Evolutionary conservation across 1,140 invertebrate species (phyloP), one percentile per base, ranked within the genome.

Genomic region (Drosophila fuyamai): DNA sequence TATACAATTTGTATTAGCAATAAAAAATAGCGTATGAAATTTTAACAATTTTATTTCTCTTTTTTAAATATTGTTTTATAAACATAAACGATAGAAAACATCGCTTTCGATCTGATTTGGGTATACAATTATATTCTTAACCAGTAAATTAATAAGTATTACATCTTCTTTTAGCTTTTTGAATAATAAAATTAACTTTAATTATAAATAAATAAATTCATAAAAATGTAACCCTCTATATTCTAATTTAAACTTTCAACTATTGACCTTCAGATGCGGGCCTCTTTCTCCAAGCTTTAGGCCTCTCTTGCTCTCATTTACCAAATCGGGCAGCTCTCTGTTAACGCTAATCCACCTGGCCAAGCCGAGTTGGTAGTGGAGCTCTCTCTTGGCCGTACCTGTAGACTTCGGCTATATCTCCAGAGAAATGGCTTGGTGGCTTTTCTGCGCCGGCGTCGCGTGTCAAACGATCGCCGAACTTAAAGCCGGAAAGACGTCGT

Each of bases 401-500:
- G 35, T 16, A 59, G 67, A 61, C 51, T 23, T 48, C n/a, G 35
- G 46, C 63, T 63, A 23, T 47, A 71, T 58, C 51, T 38, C 18
- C 29, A 51, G 48, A 54, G 43, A 41, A 5, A 41, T 59, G 56
- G 48, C 75, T 79, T 73, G 67, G 58, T 36, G 60, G 71, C 63
- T 63, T 77, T 61, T 83, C 59, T 50, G 59, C 76, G 66, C 38
- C 38, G 79, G 60, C 62, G 57, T 83, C 83, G 83, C 84, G 84
- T 86, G 83, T 86, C 83, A 86, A 82, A 88, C 83, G 84, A 88
- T 44, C 79, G 80, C 71, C 76, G 60, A 63, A 80, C 84, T 82
- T 59, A 40, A 79, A 80, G 76, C 83, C 80, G 83, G 72, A 76
- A 81, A 86, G 82, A 86, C 82, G 83, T 86, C 23, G 61, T 86